Conservation (phyloP, 2,113 vertebrate genomes). For the Sylvietta virens region DNA sequence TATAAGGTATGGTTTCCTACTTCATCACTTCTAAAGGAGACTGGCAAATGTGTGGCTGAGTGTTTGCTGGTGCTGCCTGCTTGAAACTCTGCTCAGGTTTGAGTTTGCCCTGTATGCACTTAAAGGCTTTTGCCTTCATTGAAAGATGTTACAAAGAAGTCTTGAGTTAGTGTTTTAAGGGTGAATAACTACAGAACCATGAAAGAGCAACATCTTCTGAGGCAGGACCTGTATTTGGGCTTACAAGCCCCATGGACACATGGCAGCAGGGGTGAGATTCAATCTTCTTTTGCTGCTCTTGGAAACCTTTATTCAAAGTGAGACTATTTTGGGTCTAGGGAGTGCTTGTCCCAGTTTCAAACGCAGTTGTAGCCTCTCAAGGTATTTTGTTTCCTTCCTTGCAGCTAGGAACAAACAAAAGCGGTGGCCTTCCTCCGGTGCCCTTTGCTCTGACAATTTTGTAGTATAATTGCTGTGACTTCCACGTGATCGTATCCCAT, state of each 20-base stretch:
- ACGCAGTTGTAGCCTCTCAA: background rate
- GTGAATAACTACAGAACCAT: background rate
- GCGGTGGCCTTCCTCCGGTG: background rate
- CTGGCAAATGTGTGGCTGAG: background rate
- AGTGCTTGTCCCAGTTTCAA: background rate
- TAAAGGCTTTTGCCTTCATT: background rate
- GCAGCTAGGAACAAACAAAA: background rate
- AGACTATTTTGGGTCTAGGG: background rate
- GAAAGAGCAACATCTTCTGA: background rate
- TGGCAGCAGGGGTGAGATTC: background rate
- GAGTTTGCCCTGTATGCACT: background rate
- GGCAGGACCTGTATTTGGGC: background rate
- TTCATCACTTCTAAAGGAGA: background rate
- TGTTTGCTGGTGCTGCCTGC: background rate
- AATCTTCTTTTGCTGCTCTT: background rate
- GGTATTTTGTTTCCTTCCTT: background rate
- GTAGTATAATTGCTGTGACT: background rate
- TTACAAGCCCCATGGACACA: background rate
- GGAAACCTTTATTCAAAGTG: background rate
- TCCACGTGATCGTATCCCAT: accelerated
- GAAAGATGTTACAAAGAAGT: background rate
- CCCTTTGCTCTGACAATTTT: background rate
- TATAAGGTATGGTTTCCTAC: background rate
- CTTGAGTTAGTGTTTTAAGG: background rate
- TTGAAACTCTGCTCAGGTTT: background rate